A percentile compares a stretch with the other conserved stretches of the same genome.
Conservation (phyloP, 2,113 vertebrate genomes). For the Petromus typicus region DNA sequence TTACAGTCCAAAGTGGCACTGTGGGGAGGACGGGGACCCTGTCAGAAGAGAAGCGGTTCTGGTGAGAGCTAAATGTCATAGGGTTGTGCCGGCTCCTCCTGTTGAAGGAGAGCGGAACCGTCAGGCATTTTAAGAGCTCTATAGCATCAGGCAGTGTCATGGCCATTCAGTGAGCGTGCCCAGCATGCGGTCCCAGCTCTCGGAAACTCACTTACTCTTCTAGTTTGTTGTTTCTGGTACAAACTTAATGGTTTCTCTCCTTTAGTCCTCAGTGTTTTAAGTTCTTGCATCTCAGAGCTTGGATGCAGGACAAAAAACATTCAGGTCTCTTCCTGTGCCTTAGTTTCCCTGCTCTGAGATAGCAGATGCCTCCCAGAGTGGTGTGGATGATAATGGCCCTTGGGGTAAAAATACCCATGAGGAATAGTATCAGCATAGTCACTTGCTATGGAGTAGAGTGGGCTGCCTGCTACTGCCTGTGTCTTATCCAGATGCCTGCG, state of each 20-base stretch:
- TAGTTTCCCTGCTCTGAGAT: background rate
- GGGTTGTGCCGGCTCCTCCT: background rate
- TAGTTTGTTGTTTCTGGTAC: background rate
- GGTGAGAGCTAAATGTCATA: background rate
- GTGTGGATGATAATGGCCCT: background rate
- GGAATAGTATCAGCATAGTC: background rate
- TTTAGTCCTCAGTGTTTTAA: background rate
- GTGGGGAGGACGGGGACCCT: background rate
- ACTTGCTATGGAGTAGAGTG: background rate
- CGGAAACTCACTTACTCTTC: background rate
- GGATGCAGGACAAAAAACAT: background rate
- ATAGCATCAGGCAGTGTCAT: accelerated
- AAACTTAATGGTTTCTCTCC: background rate
- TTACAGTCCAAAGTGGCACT: background rate
- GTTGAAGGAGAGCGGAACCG: background rate
- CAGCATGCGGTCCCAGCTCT: background rate
- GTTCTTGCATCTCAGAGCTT: background rate
- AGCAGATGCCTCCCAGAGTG: accelerated
- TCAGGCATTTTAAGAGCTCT: background rate
- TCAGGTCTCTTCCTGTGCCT: background rate
- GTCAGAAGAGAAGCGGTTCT: background rate
- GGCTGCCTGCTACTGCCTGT: background rate
- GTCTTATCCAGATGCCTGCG: background rate
- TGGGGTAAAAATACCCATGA: background rate
- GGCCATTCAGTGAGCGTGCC: background rate